These are phyloP conservation scores for Melipona beecheii DNA, from an alignment of 2,888 invertebrate genomes.

Conservation along the genomic window DNA sequence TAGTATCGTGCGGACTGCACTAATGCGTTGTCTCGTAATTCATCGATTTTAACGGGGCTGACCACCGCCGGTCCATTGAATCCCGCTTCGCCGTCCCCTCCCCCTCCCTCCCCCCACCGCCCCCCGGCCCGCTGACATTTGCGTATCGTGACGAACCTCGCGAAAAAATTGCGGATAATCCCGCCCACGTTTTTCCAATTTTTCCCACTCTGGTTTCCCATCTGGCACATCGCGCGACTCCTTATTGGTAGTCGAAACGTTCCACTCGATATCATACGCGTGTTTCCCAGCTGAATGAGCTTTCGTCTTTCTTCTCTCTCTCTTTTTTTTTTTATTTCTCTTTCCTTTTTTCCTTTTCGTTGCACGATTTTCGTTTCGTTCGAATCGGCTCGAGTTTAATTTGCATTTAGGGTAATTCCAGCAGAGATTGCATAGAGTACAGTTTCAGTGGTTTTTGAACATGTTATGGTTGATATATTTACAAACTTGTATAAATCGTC, in stretches of 20 bases:
- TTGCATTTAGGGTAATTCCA: background rate
- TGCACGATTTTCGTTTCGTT: background rate
- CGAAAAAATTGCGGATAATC: conserved; percentile 58
- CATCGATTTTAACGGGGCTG: conserved; percentile 82
- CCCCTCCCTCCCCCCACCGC: too few species aligned
- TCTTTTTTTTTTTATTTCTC: too few species aligned
- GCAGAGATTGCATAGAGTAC: rapidly evolving
- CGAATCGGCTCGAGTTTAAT: too few species aligned
- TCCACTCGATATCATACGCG: background rate
- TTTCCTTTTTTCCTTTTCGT: rapidly evolving
- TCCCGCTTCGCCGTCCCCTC: conserved; percentile 71
- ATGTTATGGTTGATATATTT: too few species aligned
- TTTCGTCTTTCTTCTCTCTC: too few species aligned
- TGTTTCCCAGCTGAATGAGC: background rate
- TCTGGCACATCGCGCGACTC: too few species aligned
- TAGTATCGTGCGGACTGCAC: conserved; percentile 84
- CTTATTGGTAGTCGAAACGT: background rate
- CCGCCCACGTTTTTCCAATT: conserved; percentile 3
- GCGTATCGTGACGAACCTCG: conserved; percentile 62
- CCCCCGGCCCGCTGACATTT: conserved; percentile 67
- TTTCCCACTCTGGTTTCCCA: background rate
- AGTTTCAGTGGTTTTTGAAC: too few species aligned
- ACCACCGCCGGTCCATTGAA: conserved; percentile 77
- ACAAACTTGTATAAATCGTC: too few species aligned
- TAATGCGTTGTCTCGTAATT: conserved; percentile 84